A percentile compares a stretch with the other conserved stretches of the same genome.
phyloP scores from a whole-genome alignment of 1,140 invertebrate species.

The Lycorma delicatula region DNA sequence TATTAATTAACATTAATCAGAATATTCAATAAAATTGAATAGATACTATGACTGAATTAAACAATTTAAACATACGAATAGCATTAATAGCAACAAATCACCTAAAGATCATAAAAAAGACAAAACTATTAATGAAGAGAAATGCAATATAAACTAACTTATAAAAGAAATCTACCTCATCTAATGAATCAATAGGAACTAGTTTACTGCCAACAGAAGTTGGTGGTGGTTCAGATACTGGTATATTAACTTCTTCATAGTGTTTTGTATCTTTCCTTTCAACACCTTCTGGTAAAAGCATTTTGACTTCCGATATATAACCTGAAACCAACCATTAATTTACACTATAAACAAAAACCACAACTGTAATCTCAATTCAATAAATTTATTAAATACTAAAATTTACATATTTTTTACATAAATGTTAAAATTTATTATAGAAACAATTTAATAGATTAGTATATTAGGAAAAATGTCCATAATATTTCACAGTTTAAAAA shows the following conservation, averaged over 20 bases:
- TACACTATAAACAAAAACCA: neutral
- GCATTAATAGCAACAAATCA: too few species aligned
- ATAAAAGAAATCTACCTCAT: conserved; percentile 67
- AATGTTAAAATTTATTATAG: conserved; percentile 5
- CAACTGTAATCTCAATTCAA: neutral
- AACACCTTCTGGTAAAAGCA: conserved; percentile 70
- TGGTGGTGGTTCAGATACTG: conserved; percentile 55
- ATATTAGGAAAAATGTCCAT: neutral
- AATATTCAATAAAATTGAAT: too few species aligned
- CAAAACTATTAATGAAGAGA: too few species aligned
- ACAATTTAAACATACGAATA: too few species aligned
- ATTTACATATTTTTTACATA: conserved; percentile 1
- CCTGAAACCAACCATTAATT: conserved; percentile 41
- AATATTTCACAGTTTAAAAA: neutral
- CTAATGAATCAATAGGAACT: conserved; percentile 62
- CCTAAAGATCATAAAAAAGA: too few species aligned
- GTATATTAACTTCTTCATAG: conserved; percentile 84
- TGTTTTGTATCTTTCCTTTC: conserved; percentile 56
- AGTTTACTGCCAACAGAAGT: conserved; percentile 57
- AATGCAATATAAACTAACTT: too few species aligned
- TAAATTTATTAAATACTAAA: conserved; percentile 5
- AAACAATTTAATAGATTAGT: neutral
- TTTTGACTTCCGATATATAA: conserved; percentile 68
- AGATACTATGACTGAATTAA: too few species aligned
- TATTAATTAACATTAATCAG: too few species aligned